Evolutionary conservation across 2,888 invertebrate genomes (phyloP), one percentile per base, ranked within the genome.

Genomic region (Osmoderma eremita): DNA sequence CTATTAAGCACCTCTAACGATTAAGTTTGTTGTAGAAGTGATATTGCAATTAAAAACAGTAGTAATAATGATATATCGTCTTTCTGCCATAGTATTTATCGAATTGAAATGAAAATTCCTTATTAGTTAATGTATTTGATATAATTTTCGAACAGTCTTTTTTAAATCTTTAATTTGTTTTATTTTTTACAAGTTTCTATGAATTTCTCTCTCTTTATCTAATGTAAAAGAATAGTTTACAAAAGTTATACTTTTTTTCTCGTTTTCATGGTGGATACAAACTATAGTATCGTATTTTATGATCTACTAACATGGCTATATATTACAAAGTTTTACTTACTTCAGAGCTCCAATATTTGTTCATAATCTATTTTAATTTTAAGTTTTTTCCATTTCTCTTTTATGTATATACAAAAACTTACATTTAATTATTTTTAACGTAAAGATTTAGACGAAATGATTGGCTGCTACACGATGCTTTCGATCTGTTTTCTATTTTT

Each of bases 141-240:
- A 74, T 74, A 75, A 75, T 78, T 75, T n/a, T 77, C 69, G 74
- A 77, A 79, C 80, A 80, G 79, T 80, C 79, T 80, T 30, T 30
- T 10, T 8, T 30, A 8, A 2, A 30, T 30, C 3, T 24, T 24
- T 24, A 24, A 8, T 30, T 30, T 30, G 5, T 30, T 30, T 79
- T 74, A 73, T 71, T 75, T 73, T 74, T 75, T 77, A 77, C 73
- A 78, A 71, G 74, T 73, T 67, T 63, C 3, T 30, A 3, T 30
- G 30, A 8, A 30, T 30, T 38, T 30, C 41, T 66, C 74, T 75
- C 78, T 51, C 50, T 15, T 51, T 36, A 30, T 38, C 78, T 77
- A 75, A 75, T 76, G 78, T 80, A 80, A 78, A 80, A 79, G 79
- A 80, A 80, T 80, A 78, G 74, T 77, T 78, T 76, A 75, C 72